Evolutionary conservation across 2,888 invertebrate genomes (phyloP).

Genomic region (Tipula unca): DNA sequence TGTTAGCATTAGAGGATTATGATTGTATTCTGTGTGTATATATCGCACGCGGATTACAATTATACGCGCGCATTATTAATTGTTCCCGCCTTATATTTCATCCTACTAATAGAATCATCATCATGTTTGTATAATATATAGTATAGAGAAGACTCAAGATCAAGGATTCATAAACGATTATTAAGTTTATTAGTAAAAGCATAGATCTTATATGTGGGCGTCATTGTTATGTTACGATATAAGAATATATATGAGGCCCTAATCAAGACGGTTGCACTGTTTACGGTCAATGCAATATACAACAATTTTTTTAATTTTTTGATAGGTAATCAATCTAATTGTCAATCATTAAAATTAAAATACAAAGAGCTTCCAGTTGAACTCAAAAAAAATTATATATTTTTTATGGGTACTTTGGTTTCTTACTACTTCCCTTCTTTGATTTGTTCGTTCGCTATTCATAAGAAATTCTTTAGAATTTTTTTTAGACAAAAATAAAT

Average conservation of each 20-base stretch:
- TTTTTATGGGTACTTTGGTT: background rate
- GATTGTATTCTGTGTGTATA: background rate
- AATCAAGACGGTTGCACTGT: background rate
- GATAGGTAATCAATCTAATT: constrained; percentile 8
- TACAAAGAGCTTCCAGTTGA: constrained; percentile 14
- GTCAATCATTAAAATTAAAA: background rate
- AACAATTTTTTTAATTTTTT: background rate
- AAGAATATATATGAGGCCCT: background rate
- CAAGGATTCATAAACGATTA: background rate
- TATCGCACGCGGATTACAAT: background rate
- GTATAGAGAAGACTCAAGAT: too few relatives aligned
- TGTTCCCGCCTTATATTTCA: background rate
- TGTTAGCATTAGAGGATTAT: background rate
- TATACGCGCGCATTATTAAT: background rate
- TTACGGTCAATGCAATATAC: background rate
- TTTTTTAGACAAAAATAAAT: background rate
- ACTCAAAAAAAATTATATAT: background rate
- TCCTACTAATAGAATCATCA: background rate
- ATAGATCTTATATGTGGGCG: too few relatives aligned
- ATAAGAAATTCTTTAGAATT: background rate
- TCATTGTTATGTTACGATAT: background rate
- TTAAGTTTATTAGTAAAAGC: too few relatives aligned
- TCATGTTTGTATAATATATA: background rate
- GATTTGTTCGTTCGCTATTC: background rate
- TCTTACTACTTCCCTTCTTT: background rate